phyloP scores from a whole-genome alignment of 2,113 vertebrate genomes.

The Harpagus bidentatus region DNA sequence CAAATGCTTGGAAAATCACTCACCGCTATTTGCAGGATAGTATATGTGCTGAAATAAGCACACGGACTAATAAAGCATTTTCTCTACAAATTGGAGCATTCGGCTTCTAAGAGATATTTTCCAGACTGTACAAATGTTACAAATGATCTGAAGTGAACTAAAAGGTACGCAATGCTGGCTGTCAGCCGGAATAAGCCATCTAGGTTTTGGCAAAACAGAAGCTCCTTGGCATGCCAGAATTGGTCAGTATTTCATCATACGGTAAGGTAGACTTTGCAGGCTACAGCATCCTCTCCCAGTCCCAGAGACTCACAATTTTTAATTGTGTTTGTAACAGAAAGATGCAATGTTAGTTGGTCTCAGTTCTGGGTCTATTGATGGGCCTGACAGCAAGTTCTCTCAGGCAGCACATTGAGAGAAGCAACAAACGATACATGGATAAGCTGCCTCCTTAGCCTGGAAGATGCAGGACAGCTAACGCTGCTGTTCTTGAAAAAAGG shows the following conservation, averaged over 20 bases:
- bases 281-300: neutral
- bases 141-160: slow-evolving; percentile 20
- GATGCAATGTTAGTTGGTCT: neutral
- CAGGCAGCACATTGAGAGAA: neutral
- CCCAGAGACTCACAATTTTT: neutral
- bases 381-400: neutral
- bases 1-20: slow-evolving; percentile 21
- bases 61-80: neutral
- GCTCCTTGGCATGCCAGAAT: neutral
- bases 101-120: slow-evolving; percentile 1
- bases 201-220: neutral
- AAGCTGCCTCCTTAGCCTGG: neutral
- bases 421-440: neutral
- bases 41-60: neutral
- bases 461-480: neutral
- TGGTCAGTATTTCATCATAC: neutral
- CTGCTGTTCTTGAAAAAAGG: neutral
- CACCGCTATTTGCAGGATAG: neutral
- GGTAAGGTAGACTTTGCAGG: neutral
- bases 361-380: neutral
- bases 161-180: neutral
- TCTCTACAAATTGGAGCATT: neutral
- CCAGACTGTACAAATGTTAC: neutral
- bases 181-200: neutral
- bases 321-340: neutral